A percentile compares a stretch with the other conserved stretches of the same genome.
Conservation (phyloP, 92 coral and sea anemone species). For the Paragorgia papillata region DNA sequence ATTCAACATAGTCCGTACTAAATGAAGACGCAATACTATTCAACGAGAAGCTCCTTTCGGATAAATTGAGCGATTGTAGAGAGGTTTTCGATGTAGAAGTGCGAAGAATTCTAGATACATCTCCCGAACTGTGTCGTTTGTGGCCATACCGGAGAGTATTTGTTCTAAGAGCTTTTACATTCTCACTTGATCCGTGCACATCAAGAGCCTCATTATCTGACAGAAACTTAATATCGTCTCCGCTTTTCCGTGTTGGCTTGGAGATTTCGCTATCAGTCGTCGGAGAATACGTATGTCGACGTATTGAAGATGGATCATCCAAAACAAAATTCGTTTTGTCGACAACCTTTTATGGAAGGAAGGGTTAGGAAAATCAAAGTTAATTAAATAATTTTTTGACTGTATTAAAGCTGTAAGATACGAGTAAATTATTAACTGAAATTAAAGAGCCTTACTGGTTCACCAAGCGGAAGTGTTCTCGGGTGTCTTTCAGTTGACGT, state of each 20-base stretch:
- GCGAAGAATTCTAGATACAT: constrained; percentile 21
- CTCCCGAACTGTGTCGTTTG: constrained; percentile 43
- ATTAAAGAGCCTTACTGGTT: constrained; percentile 42
- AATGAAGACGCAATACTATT: constrained; percentile 76
- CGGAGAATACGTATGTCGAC: constrained; percentile 9
- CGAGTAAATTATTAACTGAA: constrained; percentile 32
- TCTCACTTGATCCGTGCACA: constrained; percentile 29
- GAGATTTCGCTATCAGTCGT: constrained; percentile 2
- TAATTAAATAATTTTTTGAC: neutral
- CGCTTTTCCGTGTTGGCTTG: constrained; percentile 8
- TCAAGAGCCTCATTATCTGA: constrained; percentile 49
- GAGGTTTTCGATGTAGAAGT: constrained; percentile 19
- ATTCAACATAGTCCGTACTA: constrained; percentile 77
- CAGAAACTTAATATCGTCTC: constrained; percentile 28
- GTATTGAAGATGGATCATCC: neutral
- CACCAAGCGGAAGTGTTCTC: constrained; percentile 46
- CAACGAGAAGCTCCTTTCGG: constrained; percentile 86
- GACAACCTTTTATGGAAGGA: constrained; percentile 23
- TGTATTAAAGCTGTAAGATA: no score
- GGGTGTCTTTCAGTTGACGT: constrained; percentile 36
- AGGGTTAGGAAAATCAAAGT: constrained; percentile 2
- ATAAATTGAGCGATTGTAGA: constrained; percentile 18
- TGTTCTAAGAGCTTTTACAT: constrained; percentile 28
- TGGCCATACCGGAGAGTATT: constrained; percentile 2
- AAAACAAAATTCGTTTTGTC: constrained; percentile 1